Evolutionary conservation across 1,140 invertebrate species (phyloP).

Genomic region (Neocloeon triangulifer): DNA sequence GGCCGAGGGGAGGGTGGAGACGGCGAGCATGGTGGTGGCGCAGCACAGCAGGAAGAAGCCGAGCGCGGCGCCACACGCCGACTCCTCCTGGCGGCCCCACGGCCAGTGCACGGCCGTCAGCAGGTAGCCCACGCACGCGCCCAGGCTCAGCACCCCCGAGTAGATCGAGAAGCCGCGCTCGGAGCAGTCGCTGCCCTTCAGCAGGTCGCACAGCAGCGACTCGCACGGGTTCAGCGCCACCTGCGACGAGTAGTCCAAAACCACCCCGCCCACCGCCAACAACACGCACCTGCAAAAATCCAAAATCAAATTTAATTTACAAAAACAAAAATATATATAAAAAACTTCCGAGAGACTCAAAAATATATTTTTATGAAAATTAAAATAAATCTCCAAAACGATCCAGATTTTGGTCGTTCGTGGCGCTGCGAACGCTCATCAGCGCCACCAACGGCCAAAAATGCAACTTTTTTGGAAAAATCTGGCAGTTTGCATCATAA

Average conservation of each 20-base stretch:
- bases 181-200: slow-evolving; percentile 13
- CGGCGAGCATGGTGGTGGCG: slow-evolving; percentile 11
- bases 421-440: too few species aligned
- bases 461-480: too few species aligned
- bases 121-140: slow-evolving; percentile 23
- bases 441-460: too few species aligned
- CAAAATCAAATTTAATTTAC: too few species aligned
- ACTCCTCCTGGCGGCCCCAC: slow-evolving; percentile 10
- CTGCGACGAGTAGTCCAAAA: slow-evolving; percentile 24
- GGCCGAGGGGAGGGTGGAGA: background rate
- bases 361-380: too few species aligned
- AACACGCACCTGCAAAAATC: too few species aligned
- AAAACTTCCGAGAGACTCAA: too few species aligned
- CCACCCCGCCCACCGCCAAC: slow-evolving; percentile 18
- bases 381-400: too few species aligned
- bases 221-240: slow-evolving; percentile 24
- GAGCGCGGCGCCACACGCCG: slow-evolving; percentile 9
- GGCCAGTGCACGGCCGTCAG: slow-evolving; percentile 24
- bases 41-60: slow-evolving; percentile 10
- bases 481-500: too few species aligned
- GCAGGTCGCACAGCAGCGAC: slow-evolving; percentile 19
- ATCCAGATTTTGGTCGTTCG: too few species aligned
- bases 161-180: slow-evolving; percentile 21
- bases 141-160: slow-evolving; percentile 22
- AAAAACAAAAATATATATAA: too few species aligned